A percentile compares a stretch with the other conserved stretches of the same genome.
phyloP scores from a whole-genome alignment of 2,797 vertebrate species.

The Enteromius viviparus region DNA sequence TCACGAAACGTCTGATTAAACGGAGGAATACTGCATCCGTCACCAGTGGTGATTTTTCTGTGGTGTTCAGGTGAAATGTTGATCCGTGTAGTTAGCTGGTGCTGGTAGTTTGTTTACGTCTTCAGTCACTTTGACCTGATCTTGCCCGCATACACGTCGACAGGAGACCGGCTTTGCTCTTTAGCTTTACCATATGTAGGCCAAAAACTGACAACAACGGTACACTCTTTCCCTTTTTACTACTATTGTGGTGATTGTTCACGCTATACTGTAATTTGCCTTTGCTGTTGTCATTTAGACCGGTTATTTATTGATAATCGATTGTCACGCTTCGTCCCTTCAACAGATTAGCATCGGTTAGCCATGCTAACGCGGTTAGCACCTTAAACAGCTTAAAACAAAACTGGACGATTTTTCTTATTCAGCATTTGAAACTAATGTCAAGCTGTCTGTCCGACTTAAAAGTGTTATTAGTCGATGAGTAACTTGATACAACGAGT shows the following conservation, averaged over 20 bases:
- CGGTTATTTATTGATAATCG: constrained; percentile 34
- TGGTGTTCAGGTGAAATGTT: constrained; percentile 30
- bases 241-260: background rate
- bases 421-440: background rate
- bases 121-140: constrained; percentile 45
- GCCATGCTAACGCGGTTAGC: constrained; percentile 21
- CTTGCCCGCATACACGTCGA: constrained; percentile 63
- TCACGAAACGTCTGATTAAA: background rate
- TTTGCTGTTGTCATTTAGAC: background rate
- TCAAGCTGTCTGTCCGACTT: too few species aligned
- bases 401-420: background rate
- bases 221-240: constrained; percentile 14
- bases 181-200: constrained; percentile 54
- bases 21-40: background rate
- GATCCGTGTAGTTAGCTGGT: constrained; percentile 53
- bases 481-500: background rate
- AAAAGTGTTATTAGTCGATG: background rate
- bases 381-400: background rate
- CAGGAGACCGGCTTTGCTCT: constrained; percentile 53
- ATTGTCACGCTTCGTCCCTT: constrained; percentile 51
- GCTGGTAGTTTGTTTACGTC: constrained; percentile 52
- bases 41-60: background rate
- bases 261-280: background rate
- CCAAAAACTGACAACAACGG: constrained; percentile 53
- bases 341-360: constrained; percentile 42